Conservation (phyloP, 2,113 vertebrate genomes). For the Rhabdomys dilectus region DNA sequence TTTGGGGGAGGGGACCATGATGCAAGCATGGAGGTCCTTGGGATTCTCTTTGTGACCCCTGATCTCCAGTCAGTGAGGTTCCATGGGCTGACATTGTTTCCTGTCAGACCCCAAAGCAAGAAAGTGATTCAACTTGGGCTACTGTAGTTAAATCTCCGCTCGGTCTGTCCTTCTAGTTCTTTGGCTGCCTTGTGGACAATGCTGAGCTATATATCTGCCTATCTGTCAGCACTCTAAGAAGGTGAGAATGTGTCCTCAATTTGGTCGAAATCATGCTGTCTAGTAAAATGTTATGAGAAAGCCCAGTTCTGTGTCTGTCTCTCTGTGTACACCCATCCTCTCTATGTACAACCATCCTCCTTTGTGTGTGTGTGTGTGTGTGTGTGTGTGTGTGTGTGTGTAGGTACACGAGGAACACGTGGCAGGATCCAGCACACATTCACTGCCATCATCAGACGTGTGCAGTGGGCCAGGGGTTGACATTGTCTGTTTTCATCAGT, state of each 20-base stretch:
- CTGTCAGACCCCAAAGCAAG: too few species aligned
- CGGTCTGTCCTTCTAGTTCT: background rate
- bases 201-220: background rate
- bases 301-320: background rate
- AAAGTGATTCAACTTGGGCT: background rate
- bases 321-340: background rate
- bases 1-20: background rate
- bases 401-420: background rate
- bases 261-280: background rate
- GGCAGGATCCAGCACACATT: background rate
- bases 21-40: background rate
- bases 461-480: too few species aligned
- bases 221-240: background rate
- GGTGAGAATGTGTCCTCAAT: accelerated
- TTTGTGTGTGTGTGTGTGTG: background rate
- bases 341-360: background rate
- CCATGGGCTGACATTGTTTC: background rate
- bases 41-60: background rate
- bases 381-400: background rate
- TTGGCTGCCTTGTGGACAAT: background rate
- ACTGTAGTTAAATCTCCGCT: background rate
- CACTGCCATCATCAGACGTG: background rate
- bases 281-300: background rate
- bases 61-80: background rate
- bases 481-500: too few species aligned